Evolutionary conservation across 1,140 invertebrate genomes (phyloP).

Genomic region (Pemphigus obesinymphae): DNA sequence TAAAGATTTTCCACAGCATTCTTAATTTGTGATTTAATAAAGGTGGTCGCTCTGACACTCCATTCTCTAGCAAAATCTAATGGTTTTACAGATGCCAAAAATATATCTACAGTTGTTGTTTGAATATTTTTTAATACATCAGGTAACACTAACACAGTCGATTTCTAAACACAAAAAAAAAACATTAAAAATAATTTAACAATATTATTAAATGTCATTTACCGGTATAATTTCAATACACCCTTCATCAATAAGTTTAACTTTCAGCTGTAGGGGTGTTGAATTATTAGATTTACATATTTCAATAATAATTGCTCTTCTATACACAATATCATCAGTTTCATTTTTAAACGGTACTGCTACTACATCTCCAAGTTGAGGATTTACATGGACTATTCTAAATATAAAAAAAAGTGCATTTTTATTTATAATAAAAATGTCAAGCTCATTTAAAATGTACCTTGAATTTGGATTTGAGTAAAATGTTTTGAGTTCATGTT

Average conservation of each 20-base stretch:
- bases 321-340: too few relatives aligned
- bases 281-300: not conserved
- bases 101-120: constrained; percentile 1
- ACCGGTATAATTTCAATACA: not conserved
- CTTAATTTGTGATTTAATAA: not conserved
- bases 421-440: not conserved
- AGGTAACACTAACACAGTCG: not conserved
- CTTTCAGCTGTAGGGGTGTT: not conserved
- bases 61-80: constrained; percentile 1
- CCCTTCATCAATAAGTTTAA: constrained; percentile 25
- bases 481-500: not conserved
- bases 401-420: too few relatives aligned
- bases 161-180: not conserved
- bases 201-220: not conserved
- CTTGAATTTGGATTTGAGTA: not conserved
- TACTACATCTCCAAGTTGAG: not conserved
- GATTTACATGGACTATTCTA: constrained; percentile 8
- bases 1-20: not conserved
- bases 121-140: not conserved
- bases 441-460: not conserved
- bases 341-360: not conserved
- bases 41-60: too few relatives aligned
- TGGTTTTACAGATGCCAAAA: constrained; percentile 19
- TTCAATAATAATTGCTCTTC: not conserved
- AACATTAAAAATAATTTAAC: not conserved